Conservation (phyloP, 2,113 vertebrate species). For the Onychorhynchus coronatus region DNA sequence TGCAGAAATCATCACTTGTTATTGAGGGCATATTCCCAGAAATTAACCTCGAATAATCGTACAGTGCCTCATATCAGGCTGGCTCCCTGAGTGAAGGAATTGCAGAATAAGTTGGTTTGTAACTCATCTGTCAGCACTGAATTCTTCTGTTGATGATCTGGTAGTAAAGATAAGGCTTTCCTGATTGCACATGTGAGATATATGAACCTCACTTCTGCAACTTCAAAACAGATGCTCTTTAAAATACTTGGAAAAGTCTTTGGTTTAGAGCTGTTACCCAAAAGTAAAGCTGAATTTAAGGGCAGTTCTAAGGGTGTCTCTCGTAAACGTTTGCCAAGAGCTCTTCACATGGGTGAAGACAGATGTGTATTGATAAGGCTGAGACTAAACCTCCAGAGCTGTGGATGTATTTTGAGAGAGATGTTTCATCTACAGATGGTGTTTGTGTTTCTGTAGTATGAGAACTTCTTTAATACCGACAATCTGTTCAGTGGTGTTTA, state of each 20-base stretch:
- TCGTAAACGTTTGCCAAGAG: neutral
- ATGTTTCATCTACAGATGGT: neutral
- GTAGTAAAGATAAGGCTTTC: neutral
- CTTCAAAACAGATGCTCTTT: slow-evolving; percentile 35
- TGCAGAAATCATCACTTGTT: neutral
- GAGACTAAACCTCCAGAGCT: neutral
- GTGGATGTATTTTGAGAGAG: neutral
- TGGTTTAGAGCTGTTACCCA: neutral
- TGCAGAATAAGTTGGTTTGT: neutral
- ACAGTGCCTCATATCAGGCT: neutral
- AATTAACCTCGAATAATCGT: neutral
- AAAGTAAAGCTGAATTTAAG: neutral
- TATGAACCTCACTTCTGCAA: neutral
- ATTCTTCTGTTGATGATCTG: neutral
- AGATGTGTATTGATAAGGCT: slow-evolving; percentile 19
- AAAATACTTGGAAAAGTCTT: neutral
- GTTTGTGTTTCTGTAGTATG: neutral
- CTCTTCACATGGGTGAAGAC: neutral
- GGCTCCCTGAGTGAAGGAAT: neutral
- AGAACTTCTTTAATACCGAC: neutral
- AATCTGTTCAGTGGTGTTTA: neutral
- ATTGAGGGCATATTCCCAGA: neutral
- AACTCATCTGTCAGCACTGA: neutral
- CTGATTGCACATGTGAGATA: neutral
- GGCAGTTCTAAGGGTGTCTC: neutral